A percentile compares a stretch with the other conserved stretches of the same genome.
phyloP scores from a whole-genome alignment of 2,797 vertebrate species.

The Psittacula echo region DNA sequence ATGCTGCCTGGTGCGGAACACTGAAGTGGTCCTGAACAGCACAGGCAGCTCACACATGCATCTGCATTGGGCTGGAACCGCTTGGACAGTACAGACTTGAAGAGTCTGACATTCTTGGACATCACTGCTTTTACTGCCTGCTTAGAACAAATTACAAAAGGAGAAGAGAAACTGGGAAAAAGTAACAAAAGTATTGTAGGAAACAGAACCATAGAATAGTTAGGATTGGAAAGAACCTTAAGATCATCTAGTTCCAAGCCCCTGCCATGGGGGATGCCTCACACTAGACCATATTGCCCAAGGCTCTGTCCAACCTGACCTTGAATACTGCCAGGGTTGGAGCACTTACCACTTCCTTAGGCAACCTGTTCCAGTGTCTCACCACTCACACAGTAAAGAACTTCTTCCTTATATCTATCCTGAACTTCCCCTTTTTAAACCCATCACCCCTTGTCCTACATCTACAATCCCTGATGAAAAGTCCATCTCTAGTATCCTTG shows the following conservation, averaged over 20 bases:
- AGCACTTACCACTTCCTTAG: not conserved
- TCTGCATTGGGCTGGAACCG: not conserved
- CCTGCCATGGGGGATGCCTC: not conserved
- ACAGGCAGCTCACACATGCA: not conserved
- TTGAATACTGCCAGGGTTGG: not conserved
- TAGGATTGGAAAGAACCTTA: not conserved
- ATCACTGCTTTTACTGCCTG: not conserved
- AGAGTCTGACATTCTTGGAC: not conserved
- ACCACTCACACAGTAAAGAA: not conserved
- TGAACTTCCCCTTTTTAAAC: not conserved
- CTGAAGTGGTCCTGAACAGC: not conserved
- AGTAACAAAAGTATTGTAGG: not conserved
- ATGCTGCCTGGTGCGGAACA: not conserved
- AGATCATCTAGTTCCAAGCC: not conserved
- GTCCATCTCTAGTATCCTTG: not conserved
- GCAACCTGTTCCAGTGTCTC: not conserved
- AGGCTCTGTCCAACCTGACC: not conserved
- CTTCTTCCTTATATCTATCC: not conserved
- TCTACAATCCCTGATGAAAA: not conserved
- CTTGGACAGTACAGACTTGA: fast-evolving
- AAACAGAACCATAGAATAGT: not conserved
- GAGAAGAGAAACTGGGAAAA: not conserved
- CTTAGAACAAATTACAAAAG: not conserved
- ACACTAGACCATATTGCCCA: not conserved
- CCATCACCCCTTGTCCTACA: not conserved